Evolutionary conservation across 2,113 vertebrate species (phyloP).

Genomic region (Muscicapa adusta): DNA sequence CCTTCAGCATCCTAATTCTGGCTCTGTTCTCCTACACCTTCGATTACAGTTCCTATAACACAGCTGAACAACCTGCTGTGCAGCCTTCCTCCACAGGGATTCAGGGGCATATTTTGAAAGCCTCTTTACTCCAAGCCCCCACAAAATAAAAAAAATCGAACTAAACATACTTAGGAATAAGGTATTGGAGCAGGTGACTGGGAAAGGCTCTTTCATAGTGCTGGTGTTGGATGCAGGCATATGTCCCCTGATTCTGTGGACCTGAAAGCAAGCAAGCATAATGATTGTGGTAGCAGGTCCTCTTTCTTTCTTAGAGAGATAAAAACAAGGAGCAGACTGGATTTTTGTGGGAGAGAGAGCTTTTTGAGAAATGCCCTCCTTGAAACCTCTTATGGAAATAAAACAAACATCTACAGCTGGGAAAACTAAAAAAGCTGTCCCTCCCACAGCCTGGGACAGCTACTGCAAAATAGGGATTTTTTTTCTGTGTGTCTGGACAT

Average conservation of each 20-base stretch:
- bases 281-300: not conserved
- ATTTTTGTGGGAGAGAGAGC: not conserved
- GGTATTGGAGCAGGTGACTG: not conserved
- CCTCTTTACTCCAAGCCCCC: not conserved
- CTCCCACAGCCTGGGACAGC: not conserved
- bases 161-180: not conserved
- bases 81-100: not conserved
- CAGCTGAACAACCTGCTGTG: not conserved
- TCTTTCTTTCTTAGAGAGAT: not conserved
- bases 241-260: not conserved
- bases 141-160: not conserved
- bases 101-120: not conserved
- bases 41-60: not conserved
- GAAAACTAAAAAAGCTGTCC: not conserved
- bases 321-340: not conserved
- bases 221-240: not conserved
- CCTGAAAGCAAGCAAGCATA: not conserved
- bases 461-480: not conserved
- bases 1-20: slow-evolving; percentile 19
- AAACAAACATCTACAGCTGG: not conserved
- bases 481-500: not conserved
- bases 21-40: not conserved
- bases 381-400: not conserved
- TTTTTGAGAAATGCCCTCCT: not conserved
- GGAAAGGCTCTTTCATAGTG: not conserved